phyloP scores from a whole-genome alignment of 2,797 vertebrate species.

The Notoglanidium macrostoma region DNA sequence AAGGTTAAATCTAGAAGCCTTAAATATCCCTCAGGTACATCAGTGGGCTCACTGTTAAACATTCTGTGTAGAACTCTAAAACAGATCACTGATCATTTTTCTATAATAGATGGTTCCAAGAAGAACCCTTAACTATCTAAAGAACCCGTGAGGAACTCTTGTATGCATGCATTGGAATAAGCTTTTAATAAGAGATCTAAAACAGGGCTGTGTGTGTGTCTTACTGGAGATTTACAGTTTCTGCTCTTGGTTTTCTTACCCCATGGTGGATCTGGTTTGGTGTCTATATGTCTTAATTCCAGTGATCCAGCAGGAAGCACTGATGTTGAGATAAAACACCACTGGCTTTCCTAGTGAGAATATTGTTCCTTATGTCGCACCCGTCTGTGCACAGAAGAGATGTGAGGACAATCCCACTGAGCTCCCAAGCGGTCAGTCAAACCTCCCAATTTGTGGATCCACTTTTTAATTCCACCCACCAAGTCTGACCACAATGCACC shows the following conservation, averaged over 20 bases:
- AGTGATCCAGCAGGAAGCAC: conserved; percentile 64
- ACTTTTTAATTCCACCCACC: conserved; percentile 2
- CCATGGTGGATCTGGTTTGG: conserved; percentile 41
- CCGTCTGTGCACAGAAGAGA: conserved; percentile 10
- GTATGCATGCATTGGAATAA: background rate
- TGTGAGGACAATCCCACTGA: conserved; percentile 18
- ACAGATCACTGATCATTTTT: background rate
- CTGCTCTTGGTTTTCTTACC: background rate
- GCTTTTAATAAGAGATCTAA: background rate
- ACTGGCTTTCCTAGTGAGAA: conserved; percentile 64
- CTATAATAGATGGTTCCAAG: background rate
- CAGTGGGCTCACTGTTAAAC: background rate
- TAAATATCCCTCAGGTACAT: background rate
- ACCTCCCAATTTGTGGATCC: background rate
- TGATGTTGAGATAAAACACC: conserved; percentile 67
- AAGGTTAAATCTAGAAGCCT: background rate
- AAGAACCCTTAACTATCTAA: background rate
- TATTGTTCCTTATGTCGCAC: conserved; percentile 3
- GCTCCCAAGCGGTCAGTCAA: conserved; percentile 8
- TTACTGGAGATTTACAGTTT: conserved; percentile 11
- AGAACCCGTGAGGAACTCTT: background rate
- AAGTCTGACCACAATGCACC: conserved; percentile 1
- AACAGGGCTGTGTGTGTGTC: background rate
- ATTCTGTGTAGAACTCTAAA: background rate
- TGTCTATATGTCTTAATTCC: conserved; percentile 61